phyloP scores from a whole-genome alignment of 2,113 vertebrate species.

The Microtus ochrogaster region DNA sequence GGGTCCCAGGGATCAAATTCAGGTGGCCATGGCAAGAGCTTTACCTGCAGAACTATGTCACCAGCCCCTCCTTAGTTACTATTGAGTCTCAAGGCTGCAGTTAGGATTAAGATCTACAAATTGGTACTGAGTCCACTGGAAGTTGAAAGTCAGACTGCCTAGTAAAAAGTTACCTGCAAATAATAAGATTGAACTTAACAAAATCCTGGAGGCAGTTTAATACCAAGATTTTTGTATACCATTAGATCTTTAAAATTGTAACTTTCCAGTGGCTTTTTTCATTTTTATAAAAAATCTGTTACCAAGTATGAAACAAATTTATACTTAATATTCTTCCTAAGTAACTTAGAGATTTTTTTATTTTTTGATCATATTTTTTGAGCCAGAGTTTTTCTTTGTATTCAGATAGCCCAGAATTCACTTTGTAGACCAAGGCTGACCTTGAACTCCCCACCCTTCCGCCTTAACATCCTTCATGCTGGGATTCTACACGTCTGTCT shows the following conservation, averaged over 20 bases:
- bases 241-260: neutral
- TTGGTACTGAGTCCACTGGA: neutral
- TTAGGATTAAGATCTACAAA: neutral
- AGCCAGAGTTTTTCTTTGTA: neutral
- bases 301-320: slow-evolving; percentile 11
- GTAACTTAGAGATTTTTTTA: neutral
- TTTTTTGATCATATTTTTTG: neutral
- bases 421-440: neutral
- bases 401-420: neutral
- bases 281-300: neutral
- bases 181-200: slow-evolving; percentile 21
- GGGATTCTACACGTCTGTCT: neutral
- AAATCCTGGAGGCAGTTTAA: neutral
- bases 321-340: slow-evolving; percentile 7
- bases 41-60: neutral
- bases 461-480: neutral
- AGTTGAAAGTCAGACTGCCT: neutral
- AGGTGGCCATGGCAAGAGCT: neutral
- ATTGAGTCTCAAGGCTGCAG: neutral
- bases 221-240: neutral
- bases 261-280: neutral
- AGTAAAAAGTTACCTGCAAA: neutral
- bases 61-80: neutral
- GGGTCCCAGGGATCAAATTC: neutral
- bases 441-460: neutral